These are phyloP conservation scores for Urocyon cinereoargenteus DNA, from an alignment of 2,797 vertebrate species.

Conservation along the genomic window DNA sequence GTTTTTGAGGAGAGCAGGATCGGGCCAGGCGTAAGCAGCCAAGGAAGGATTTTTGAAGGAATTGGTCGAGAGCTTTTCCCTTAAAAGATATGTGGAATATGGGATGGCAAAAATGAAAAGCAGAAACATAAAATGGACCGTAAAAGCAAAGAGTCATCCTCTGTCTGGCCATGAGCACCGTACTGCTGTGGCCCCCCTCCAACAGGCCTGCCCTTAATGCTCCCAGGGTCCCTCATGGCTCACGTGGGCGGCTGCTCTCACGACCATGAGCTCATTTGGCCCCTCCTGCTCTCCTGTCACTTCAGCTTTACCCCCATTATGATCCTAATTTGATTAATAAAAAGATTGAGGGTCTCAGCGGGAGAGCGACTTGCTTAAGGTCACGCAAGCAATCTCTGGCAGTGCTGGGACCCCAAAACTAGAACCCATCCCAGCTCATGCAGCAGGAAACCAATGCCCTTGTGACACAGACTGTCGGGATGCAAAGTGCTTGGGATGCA, in stretches of 20 bases:
- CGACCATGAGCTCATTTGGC: neutral
- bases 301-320: neutral
- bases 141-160: neutral
- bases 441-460: neutral
- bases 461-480: neutral
- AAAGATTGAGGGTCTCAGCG: neutral
- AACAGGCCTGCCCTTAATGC: neutral
- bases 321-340: conserved; percentile 49
- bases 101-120: neutral
- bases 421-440: neutral
- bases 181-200: neutral
- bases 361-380: conserved; percentile 51
- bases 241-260: neutral
- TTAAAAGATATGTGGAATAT: neutral
- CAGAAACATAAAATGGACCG: neutral
- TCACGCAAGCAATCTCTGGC: neutral
- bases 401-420: neutral
- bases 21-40: neutral
- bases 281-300: neutral
- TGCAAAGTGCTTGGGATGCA: neutral
- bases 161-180: neutral
- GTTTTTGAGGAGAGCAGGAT: neutral
- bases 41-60: neutral
- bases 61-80: neutral
- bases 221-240: neutral